Conservation (phyloP, 2,113 vertebrate species). For the Pygoscelis adeliae region DNA sequence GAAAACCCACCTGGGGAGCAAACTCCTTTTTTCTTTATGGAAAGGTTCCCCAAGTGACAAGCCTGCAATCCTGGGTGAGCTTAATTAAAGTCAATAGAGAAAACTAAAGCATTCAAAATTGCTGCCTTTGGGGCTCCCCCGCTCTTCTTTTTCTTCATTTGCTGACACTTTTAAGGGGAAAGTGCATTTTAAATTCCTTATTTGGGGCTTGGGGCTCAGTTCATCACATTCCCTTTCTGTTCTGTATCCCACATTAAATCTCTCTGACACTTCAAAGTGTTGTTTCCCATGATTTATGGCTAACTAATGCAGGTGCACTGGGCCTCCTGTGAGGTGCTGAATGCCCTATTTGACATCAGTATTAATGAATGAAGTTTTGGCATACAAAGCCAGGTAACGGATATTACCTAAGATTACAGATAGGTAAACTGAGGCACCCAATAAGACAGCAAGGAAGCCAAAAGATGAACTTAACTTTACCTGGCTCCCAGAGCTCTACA, state of each 20-base stretch:
- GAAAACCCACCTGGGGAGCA: slow-evolving; percentile 79
- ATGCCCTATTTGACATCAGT: slow-evolving; percentile 26
- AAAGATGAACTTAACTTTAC: background rate
- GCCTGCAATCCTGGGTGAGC: slow-evolving; percentile 75
- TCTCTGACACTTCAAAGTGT: slow-evolving; percentile 58
- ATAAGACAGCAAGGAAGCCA: background rate
- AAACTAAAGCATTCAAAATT: slow-evolving; percentile 74
- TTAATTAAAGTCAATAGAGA: slow-evolving; percentile 81
- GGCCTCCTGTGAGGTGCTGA: slow-evolving; percentile 47
- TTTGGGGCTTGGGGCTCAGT: slow-evolving; percentile 63
- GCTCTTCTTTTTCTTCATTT: slow-evolving; percentile 64
- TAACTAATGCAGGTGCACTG: slow-evolving; percentile 60
- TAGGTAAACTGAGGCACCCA: slow-evolving; percentile 35
- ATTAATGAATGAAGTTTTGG: slow-evolving; percentile 48
- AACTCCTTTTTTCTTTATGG: slow-evolving; percentile 75
- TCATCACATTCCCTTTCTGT: slow-evolving; percentile 57
- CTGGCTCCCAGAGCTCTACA: background rate
- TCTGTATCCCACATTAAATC: slow-evolving; percentile 64
- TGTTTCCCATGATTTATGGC: slow-evolving; percentile 64
- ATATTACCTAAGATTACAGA: background rate
- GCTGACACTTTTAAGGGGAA: slow-evolving; percentile 72
- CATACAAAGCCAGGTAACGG: background rate
- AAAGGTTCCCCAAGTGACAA: slow-evolving; percentile 78
- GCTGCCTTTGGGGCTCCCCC: slow-evolving; percentile 64
- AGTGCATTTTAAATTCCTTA: slow-evolving; percentile 63